These are phyloP conservation scores for Philaenus spumarius DNA, from an alignment of 1,140 invertebrate species.

Conservation along the genomic window DNA sequence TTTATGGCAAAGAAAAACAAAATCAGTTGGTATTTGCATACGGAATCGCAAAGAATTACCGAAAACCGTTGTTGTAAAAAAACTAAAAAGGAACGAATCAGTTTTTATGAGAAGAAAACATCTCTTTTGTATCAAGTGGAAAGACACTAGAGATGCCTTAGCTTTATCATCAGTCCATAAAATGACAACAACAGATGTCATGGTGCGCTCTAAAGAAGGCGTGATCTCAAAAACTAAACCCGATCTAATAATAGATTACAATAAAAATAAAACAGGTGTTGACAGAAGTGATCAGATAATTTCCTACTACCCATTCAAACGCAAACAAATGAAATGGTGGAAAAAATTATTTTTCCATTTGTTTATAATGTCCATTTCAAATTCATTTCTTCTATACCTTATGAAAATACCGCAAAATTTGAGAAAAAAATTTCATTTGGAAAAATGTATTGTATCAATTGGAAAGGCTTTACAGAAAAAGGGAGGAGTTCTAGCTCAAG, in stretches of 20 bases:
- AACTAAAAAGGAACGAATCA: slow-evolving; percentile 5
- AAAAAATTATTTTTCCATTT: slow-evolving; percentile 13
- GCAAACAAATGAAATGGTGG: slow-evolving; percentile 16
- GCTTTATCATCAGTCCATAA: too few relatives aligned
- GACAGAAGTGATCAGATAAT: too few relatives aligned
- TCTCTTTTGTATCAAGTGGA: slow-evolving; percentile 11
- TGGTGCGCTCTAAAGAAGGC: neutral
- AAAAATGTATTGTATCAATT: neutral
- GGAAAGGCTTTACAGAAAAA: slow-evolving; percentile 3
- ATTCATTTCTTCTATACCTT: slow-evolving; percentile 1
- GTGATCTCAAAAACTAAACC: neutral
- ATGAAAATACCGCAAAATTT: neutral
- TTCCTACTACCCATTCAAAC: too few relatives aligned
- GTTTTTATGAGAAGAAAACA: slow-evolving; percentile 3
- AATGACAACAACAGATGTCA: neutral
- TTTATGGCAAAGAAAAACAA: slow-evolving; percentile 7
- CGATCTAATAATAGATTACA: slow-evolving; percentile 7
- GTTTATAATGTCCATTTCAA: slow-evolving; percentile 2
- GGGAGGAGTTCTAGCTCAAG: neutral
- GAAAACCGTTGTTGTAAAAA: slow-evolving; percentile 3
- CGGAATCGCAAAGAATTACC: neutral
- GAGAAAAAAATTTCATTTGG: neutral
- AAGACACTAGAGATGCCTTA: slow-evolving; percentile 8
- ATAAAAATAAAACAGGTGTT: slow-evolving; percentile 10
- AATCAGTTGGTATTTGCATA: slow-evolving; percentile 8